Evolutionary conservation across 2,888 invertebrate species (phyloP).

Genomic region (Andrena bucephala): DNA sequence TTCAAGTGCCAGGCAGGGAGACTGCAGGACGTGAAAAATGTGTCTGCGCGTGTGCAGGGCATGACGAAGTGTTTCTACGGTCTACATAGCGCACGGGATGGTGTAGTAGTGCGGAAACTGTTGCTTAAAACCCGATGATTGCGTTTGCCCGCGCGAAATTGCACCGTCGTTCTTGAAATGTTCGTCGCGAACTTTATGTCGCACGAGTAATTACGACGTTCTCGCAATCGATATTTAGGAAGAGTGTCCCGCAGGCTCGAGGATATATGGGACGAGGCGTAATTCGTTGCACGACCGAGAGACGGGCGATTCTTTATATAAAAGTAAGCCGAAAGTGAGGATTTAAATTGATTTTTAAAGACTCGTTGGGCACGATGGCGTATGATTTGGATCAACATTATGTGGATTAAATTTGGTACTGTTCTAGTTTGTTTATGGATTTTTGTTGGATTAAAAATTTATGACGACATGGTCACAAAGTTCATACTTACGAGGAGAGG

Average conservation of each 20-base stretch:
- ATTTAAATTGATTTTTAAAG: background rate
- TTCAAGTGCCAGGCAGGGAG: constrained; percentile 1
- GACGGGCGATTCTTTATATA: background rate
- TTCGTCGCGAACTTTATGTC: constrained; percentile 57
- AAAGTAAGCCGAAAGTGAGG: background rate
- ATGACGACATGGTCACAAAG: too few species aligned
- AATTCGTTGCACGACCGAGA: background rate
- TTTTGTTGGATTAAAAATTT: too few species aligned
- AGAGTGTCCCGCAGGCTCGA: background rate
- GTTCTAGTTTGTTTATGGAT: too few species aligned
- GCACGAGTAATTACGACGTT: constrained; percentile 64
- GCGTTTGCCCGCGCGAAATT: constrained; percentile 9
- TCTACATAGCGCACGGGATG: background rate
- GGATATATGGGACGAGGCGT: background rate
- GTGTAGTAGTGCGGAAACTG: constrained; percentile 15
- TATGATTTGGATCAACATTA: too few species aligned
- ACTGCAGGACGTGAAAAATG: background rate
- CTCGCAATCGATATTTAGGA: constrained; percentile 38
- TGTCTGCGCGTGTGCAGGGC: background rate
- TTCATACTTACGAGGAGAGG: too few species aligned
- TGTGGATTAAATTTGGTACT: too few species aligned
- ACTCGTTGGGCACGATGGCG: too few species aligned
- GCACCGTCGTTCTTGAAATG: constrained; percentile 11
- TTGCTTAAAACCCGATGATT: constrained; percentile 12
- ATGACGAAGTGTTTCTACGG: constrained; percentile 11